Conservation (phyloP, 1,140 invertebrate species). For the Asbolus verrucosus region DNA sequence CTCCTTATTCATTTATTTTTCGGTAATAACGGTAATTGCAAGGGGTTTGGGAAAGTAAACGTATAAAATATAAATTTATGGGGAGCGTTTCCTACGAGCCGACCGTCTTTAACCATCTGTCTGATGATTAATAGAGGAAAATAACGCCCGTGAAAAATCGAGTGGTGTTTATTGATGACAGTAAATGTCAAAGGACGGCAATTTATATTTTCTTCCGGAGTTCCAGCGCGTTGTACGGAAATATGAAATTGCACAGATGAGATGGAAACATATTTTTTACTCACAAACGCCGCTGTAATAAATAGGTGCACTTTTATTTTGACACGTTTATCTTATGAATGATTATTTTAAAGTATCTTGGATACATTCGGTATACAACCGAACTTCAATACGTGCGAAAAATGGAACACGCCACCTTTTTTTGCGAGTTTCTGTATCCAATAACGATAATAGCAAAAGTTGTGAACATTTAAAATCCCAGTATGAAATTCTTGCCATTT, state of each 20-base stretch:
- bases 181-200: constrained; percentile 53
- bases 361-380: not conserved
- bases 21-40: constrained; percentile 16
- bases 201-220: constrained; percentile 54
- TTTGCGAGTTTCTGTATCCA: not conserved
- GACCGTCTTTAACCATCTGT: constrained; percentile 44
- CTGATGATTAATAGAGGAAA: constrained; percentile 51
- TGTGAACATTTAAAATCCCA: constrained; percentile 31
- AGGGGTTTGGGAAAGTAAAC: not conserved
- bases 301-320: constrained; percentile 41
- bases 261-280: constrained; percentile 48
- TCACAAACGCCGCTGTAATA: constrained; percentile 22
- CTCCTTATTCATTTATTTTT: constrained; percentile 6
- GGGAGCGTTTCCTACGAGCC: constrained; percentile 8
- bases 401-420: not conserved
- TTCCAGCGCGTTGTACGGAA: constrained; percentile 40
- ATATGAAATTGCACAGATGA: constrained; percentile 46
- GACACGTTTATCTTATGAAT: constrained; percentile 42
- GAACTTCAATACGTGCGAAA: not conserved
- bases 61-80: constrained; percentile 39
- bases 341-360: constrained; percentile 25
- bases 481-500: constrained; percentile 34
- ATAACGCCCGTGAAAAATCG: constrained; percentile 51
- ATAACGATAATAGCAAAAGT: constrained; percentile 32
- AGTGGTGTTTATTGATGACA: constrained; percentile 53